Conservation (phyloP, 2,888 invertebrate species). For the Lottia gigantea region DNA sequence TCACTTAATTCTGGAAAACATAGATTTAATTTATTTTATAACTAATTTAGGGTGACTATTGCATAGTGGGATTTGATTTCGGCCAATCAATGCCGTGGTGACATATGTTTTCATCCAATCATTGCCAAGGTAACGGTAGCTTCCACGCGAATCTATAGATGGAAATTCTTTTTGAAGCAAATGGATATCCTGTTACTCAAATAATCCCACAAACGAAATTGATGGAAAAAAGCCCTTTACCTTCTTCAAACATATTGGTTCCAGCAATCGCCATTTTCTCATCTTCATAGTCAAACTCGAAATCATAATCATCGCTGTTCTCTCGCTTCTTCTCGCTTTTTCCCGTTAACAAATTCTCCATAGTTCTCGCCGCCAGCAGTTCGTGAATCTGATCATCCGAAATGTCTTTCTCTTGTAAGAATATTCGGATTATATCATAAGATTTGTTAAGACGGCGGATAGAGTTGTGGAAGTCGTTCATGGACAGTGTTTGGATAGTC, state of each 20-base stretch:
- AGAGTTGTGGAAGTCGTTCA: slow-evolving; percentile 15
- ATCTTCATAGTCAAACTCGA: not conserved
- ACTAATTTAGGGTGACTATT: too few relatives aligned
- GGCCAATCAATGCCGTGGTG: too few relatives aligned
- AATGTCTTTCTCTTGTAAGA: slow-evolving; percentile 29
- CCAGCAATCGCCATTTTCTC: not conserved
- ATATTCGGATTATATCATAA: slow-evolving; percentile 33
- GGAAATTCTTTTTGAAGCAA: too few relatives aligned
- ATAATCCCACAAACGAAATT: too few relatives aligned
- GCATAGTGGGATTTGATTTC: too few relatives aligned
- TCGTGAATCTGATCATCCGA: slow-evolving; percentile 24
- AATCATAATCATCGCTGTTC: slow-evolving; percentile 7
- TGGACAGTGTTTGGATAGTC: slow-evolving; percentile 10
- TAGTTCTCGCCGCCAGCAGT: slow-evolving; percentile 19
- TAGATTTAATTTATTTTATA: too few relatives aligned
- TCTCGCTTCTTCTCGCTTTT: slow-evolving; percentile 8
- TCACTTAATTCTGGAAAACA: slow-evolving; percentile 36
- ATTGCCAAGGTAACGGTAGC: too few relatives aligned
- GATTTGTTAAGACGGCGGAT: slow-evolving; percentile 20
- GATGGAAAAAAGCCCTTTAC: not conserved
- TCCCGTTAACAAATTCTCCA: slow-evolving; percentile 15
- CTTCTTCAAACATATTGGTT: not conserved
- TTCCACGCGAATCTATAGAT: too few relatives aligned
- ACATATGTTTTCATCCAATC: too few relatives aligned
- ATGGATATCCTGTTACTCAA: too few relatives aligned